These are phyloP conservation scores for Dynastes maya DNA, from an alignment of 2,888 invertebrate species.

Conservation along the genomic window DNA sequence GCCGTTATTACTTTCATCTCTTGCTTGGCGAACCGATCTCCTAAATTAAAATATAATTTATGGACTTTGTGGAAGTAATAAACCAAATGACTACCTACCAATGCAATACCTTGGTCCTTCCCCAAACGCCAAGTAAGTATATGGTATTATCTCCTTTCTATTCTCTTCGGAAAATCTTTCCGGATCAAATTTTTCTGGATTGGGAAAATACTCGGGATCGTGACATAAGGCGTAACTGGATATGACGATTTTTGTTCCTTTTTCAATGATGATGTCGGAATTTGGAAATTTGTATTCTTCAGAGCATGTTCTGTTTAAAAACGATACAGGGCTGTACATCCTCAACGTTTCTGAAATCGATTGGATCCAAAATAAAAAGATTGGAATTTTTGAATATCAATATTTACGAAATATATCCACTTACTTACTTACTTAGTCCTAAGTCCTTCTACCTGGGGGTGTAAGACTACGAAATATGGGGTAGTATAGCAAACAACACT, in stretches of 20 bases:
- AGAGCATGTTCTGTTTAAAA: slow-evolving; percentile 10
- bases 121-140: slow-evolving; percentile 13
- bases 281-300: slow-evolving; percentile 7
- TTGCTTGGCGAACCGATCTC: not conserved
- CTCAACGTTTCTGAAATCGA: slow-evolving; percentile 29
- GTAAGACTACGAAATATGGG: too few relatives aligned
- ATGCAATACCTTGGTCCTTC: slow-evolving; percentile 24
- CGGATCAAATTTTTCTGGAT: slow-evolving; percentile 28
- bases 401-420: too few relatives aligned
- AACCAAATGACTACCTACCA: not conserved
- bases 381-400: too few relatives aligned
- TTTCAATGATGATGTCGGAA: slow-evolving; percentile 10
- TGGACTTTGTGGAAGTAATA: too few relatives aligned
- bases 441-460: too few relatives aligned
- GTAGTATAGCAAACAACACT: too few relatives aligned
- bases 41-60: not conserved
- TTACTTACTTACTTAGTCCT: too few relatives aligned
- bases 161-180: slow-evolving; percentile 27
- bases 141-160: not conserved
- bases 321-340: not conserved
- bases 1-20: not conserved
- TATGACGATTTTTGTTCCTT: slow-evolving; percentile 16
- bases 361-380: too few relatives aligned
- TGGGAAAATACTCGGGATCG: slow-evolving; percentile 31
- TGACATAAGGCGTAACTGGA: not conserved